phyloP scores from a whole-genome alignment of 1,140 invertebrate species.

The Campoletis sonorensis region DNA sequence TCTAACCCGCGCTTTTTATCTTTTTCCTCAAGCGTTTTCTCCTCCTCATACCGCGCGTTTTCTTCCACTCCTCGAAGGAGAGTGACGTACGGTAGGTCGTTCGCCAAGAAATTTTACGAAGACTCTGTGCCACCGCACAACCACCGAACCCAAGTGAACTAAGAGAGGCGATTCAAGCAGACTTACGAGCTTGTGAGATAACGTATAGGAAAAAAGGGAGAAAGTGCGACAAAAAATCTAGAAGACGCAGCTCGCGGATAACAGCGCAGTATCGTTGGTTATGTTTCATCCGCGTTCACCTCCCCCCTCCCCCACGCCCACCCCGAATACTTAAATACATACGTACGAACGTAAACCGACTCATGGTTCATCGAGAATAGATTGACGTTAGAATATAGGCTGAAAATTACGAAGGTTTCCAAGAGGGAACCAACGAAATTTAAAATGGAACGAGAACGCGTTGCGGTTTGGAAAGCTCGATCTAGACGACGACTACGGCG shows the following conservation, averaged over 20 bases:
- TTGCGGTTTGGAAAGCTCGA: constrained; percentile 37
- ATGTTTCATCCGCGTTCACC: no score
- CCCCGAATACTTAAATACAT: no score
- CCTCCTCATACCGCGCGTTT: background rate
- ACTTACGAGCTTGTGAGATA: background rate
- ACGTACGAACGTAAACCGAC: no score
- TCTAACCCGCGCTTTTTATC: background rate
- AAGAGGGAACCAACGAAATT: background rate
- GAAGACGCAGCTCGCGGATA: no score
- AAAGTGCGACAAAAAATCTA: no score
- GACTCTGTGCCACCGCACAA: constrained; percentile 18
- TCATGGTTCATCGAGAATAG: no score
- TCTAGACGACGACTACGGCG: background rate
- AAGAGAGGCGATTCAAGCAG: background rate
- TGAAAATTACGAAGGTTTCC: constrained; percentile 18
- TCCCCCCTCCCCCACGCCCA: no score
- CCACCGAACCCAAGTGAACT: background rate
- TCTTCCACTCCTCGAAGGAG: constrained; percentile 25
- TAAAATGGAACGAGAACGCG: constrained; percentile 25
- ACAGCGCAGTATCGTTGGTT: no score
- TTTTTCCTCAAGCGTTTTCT: constrained; percentile 18
- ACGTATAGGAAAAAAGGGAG: background rate
- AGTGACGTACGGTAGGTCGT: constrained; percentile 9
- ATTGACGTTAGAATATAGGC: background rate
- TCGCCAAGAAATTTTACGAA: constrained; percentile 33